Evolutionary conservation across 2,888 invertebrate genomes (phyloP).

Genomic region (Panorpa germanica): DNA sequence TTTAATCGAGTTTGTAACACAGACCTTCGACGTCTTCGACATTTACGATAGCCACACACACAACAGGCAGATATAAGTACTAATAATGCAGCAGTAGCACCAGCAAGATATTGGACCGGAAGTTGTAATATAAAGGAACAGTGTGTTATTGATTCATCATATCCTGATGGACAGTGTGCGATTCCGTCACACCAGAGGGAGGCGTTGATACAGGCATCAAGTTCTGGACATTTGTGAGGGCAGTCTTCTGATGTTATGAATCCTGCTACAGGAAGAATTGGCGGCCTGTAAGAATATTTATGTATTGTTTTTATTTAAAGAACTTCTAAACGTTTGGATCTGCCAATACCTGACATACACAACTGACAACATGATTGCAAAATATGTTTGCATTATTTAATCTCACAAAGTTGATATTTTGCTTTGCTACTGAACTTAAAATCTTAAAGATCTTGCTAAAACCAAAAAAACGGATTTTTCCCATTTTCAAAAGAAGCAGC

Average conservation of each 20-base stretch:
- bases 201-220: conserved; percentile 64
- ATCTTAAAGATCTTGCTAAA: too few relatives aligned
- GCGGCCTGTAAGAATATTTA: conserved; percentile 24
- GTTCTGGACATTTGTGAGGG: conserved; percentile 52
- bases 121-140: conserved; percentile 60
- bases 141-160: conserved; percentile 61
- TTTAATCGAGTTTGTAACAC: conserved; percentile 63
- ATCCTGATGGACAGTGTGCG: conserved; percentile 59
- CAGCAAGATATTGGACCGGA: conserved; percentile 52
- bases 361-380: conserved; percentile 8
- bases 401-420: too few relatives aligned
- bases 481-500: too few relatives aligned
- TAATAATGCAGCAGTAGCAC: conserved; percentile 27
- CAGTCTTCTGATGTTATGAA: conserved; percentile 50
- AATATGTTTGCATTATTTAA: neutral
- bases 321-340: neutral
- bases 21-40: conserved; percentile 49
- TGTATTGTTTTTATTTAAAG: neutral
- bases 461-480: too few relatives aligned
- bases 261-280: conserved; percentile 31
- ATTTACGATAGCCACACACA: conserved; percentile 31
- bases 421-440: too few relatives aligned
- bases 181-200: conserved; percentile 67
- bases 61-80: conserved; percentile 26
- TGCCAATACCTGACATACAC: conserved; percentile 1